Evolutionary conservation across 2,888 invertebrate genomes (phyloP), one percentile per base, ranked within the genome.

Genomic region (Augochlorella aurata): DNA sequence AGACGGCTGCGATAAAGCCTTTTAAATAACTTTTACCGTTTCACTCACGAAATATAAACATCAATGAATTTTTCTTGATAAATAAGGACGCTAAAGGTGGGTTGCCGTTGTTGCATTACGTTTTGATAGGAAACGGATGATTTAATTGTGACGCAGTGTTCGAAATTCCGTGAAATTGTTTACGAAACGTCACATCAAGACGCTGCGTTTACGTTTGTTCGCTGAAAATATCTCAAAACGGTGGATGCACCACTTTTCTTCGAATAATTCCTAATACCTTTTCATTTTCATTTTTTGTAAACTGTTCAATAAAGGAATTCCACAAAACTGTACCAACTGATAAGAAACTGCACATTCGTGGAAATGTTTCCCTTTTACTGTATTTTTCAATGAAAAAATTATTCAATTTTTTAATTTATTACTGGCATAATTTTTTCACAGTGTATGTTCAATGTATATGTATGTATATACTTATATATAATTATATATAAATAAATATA

Each of bases 1-100:
- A 80, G 70, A 71, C 76, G 78, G 77, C 71, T 79, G 58, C 50
- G 44, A 70, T 75, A 75, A 63, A 68, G 78, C 71, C 74, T 21
- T 86, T 77, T 79, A 77, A 63, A 83, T 75, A 82, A 74, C 50
- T 47, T 77, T 74, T 44, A 68, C 12, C 72, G 50, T 71, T 76
- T 82, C 74, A 74, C 61, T 74, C 54, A 76, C 74, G 74, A 79
- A 78, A 79, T 72, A 79, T 45, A 72, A 68, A 54, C 52, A 83
- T 85, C 85, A 83, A 90, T 90, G 88, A 61, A 88, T 86, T 83
- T 76, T 69, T 87, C 85, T 74, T 86, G 85, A 89, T 88, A 85
- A 82, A 79, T 74, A 81, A 81, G 38, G 61, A 21, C 52, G 44
- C 66, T 38, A 78, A 89, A 89, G 85, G 90, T 89, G 83, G 81